Evolutionary conservation across 2,888 invertebrate species (phyloP).

Genomic region (Pterostichus madidus): DNA sequence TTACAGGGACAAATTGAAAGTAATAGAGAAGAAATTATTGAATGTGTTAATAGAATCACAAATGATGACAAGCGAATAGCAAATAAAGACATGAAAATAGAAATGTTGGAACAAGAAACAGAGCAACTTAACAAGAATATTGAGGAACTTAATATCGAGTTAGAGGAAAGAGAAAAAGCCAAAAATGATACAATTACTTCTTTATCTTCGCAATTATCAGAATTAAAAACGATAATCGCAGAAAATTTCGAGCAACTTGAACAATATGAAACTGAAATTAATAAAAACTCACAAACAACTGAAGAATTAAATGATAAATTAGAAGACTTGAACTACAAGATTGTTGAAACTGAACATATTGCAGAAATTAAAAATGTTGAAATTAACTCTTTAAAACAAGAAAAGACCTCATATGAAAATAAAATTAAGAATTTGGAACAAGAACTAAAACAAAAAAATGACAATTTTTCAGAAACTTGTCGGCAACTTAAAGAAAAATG

Average conservation of each 20-base stretch:
- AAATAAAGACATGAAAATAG: slow-evolving; percentile 72
- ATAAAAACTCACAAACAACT: slow-evolving; percentile 80
- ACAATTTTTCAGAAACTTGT: slow-evolving; percentile 74
- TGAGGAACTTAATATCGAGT: slow-evolving; percentile 78
- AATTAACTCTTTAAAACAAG: slow-evolving; percentile 77
- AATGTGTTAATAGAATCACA: slow-evolving; percentile 69
- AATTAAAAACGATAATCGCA: slow-evolving; percentile 79
- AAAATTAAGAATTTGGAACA: slow-evolving; percentile 76
- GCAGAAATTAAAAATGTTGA: slow-evolving; percentile 78
- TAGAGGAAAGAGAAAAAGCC: slow-evolving; percentile 79
- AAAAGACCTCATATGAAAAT: slow-evolving; percentile 73
- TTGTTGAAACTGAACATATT: slow-evolving; percentile 79
- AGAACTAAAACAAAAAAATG: slow-evolving; percentile 76
- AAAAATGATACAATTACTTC: slow-evolving; percentile 78
- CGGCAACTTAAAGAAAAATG: slow-evolving; percentile 75
- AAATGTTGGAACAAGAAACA: slow-evolving; percentile 70
- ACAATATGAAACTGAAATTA: slow-evolving; percentile 80
- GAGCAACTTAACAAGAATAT: slow-evolving; percentile 77
- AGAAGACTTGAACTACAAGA: slow-evolving; percentile 79
- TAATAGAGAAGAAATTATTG: slow-evolving; percentile 74
- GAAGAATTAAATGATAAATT: slow-evolving; percentile 81
- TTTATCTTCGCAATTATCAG: slow-evolving; percentile 80
- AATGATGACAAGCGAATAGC: slow-evolving; percentile 72
- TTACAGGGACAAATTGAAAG: slow-evolving; percentile 73
- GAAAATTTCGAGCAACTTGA: slow-evolving; percentile 79